Evolutionary conservation across 2,797 vertebrate genomes (phyloP), one percentile per base, ranked within the genome.

Genomic region (Anabas testudineus): DNA sequence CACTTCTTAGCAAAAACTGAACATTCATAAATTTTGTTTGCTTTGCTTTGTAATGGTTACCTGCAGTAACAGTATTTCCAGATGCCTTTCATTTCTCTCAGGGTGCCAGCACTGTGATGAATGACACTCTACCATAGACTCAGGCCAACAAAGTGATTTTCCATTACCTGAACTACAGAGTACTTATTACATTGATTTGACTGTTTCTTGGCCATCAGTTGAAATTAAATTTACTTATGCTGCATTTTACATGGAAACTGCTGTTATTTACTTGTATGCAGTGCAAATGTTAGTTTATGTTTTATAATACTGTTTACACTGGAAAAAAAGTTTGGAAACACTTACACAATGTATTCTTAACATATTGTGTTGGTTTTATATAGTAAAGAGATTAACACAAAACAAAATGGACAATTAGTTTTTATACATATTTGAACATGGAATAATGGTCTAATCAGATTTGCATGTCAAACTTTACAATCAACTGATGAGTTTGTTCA

Each of bases 21-120:
- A 51, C 36, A 13, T 45, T 69, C 13, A 6, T 43, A 70, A 62
- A 71, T 70, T 62, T 34, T 59, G 22, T 57, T 49, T 67, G 39
- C 32, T 47, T 55, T 41, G n/a, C 56, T 56, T 66, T 54, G 43
- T 51, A 48, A 24, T 60, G 55, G 34, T 43, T 41, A 15, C 43
- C 54, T 32, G 13, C 37, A 61, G 24, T 42, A 54, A 43, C 39
- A 21, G 18, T 58, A 49, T 42, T 62, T 58, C 22, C 32, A 45
- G 52, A 62, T 72, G 43, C 12, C 9, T 69, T 62, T 52, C 56
- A 67, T 19, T 55, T 37, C 45, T 39, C 4, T 12, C 15, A 16
- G 7, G 3, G 19, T 48, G 56, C 49, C 51, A 49, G 39, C 30
- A 2, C 22, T 22, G 18, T 45, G 36, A 37, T 37, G 36, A 37